phyloP scores from a whole-genome alignment of 1,140 invertebrate genomes.

The Drosophila ficusphila region DNA sequence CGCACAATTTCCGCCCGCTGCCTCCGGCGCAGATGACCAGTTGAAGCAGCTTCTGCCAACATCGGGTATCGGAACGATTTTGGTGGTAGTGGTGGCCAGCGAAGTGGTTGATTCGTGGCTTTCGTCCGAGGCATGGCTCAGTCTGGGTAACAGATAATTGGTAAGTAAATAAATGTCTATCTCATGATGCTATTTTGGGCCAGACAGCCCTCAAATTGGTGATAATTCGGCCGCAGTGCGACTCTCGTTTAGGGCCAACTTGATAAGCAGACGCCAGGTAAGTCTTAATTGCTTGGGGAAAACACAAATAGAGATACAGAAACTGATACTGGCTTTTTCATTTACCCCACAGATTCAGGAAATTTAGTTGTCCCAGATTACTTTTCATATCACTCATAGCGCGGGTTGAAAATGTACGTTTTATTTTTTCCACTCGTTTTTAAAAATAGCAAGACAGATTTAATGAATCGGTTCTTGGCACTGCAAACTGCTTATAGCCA shows the following conservation, averaged over 20 bases:
- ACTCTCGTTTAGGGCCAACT: slow-evolving; percentile 18
- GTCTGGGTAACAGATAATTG: slow-evolving; percentile 22
- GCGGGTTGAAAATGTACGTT: not conserved
- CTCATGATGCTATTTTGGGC: slow-evolving; percentile 29
- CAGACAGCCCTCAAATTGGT: slow-evolving; percentile 21
- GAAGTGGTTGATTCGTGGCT: not conserved
- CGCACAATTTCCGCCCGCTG: slow-evolving; percentile 68
- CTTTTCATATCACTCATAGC: not conserved
- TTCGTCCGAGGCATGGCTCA: slow-evolving; percentile 10
- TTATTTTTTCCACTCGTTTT: slow-evolving; percentile 6
- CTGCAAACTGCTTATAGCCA: slow-evolving; percentile 28
- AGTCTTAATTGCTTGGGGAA: slow-evolving; percentile 31
- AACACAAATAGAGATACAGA: slow-evolving; percentile 23
- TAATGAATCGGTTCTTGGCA: slow-evolving; percentile 22
- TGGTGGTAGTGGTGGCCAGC: not conserved
- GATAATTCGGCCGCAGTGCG: slow-evolving; percentile 36
- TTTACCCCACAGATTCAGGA: not conserved
- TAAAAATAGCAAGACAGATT: slow-evolving; percentile 18
- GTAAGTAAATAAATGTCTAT: slow-evolving; percentile 12
- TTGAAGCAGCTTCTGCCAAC: slow-evolving; percentile 50
- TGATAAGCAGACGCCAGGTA: slow-evolving; percentile 46
- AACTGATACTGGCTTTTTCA: slow-evolving; percentile 22
- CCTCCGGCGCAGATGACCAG: slow-evolving; percentile 67
- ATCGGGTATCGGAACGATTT: not conserved
- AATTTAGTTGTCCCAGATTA: slow-evolving; percentile 4